Evolutionary conservation across 2,888 invertebrate species (phyloP), one percentile per base, ranked within the genome.

Genomic region (Oscheius sp.): DNA sequence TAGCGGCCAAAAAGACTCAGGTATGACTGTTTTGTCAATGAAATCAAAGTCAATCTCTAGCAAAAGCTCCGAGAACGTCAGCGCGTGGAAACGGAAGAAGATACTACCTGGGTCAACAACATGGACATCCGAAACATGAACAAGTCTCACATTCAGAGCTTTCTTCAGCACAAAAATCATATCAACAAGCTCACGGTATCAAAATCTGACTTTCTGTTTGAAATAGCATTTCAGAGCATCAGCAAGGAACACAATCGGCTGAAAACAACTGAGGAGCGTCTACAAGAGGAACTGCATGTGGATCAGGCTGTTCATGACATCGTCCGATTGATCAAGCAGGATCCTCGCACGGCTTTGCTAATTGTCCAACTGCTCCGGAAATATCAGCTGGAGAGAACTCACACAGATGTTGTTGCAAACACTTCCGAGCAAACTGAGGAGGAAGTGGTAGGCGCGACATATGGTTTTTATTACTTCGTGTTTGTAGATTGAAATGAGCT

Each of bases 271-370:
- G 86, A 87, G 65, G 79, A 78, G 7, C 58, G 80, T 60, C 78
- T 87, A 65, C 81, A 85, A 48, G 86, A 86, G 73, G 87, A 86
- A 71, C 65, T 87, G 37, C 85, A 82, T 73, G 80, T 83, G 53
- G 82, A 83, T 62, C 87, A 85, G 35, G 88, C 89, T 0, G 84
- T 88, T 47, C 77, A 85, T 59, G 88, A 88, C 66, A 85, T 89
- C 70, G 85, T 84, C 9, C 83, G 87, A 33, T 62, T 80, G 37
- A 80, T 82, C 33, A 80, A 82, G 58, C 80, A 79, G 63, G 86
- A 89, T 66, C 79, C 85, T 5, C 74, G 85, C 37, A 84, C 86
- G 5, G 86, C 89, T 32, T 77, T 88, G 4, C 79, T 88, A 35
- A 87, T 89, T 42, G 87, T 89, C 1, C 86, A 86, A 10, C 76